These are phyloP conservation scores for Cydia fagiglandana DNA, from an alignment of 1,140 invertebrate genomes.

Conservation along the genomic window DNA sequence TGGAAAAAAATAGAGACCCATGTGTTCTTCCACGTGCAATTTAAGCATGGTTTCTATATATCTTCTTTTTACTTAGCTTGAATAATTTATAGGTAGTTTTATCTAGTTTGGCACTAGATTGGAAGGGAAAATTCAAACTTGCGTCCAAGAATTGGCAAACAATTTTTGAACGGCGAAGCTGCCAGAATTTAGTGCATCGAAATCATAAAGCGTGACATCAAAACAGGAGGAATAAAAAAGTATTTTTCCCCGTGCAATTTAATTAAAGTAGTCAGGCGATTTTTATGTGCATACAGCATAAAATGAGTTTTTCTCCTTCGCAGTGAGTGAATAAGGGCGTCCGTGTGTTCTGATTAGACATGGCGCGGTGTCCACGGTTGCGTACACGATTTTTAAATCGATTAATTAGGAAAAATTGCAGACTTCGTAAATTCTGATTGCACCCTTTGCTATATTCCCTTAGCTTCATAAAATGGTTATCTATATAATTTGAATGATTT, in stretches of 20 bases:
- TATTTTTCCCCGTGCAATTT: conserved; percentile 33
- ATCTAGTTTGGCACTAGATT: background rate
- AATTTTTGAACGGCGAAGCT: conserved; percentile 1
- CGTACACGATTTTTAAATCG: conserved; percentile 34
- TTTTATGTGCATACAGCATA: conserved; percentile 40
- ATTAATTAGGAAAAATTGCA: background rate
- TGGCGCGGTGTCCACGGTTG: conserved; percentile 40
- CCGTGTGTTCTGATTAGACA: conserved; percentile 41
- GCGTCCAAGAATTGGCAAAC: background rate
- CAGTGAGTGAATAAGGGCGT: conserved; percentile 34
- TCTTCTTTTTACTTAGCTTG: background rate
- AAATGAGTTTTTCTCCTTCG: conserved; percentile 40
- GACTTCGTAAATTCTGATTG: background rate
- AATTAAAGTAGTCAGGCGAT: conserved; percentile 40
- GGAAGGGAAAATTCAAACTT: conserved; percentile 1
- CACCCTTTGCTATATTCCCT: background rate
- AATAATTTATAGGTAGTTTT: conserved; percentile 17
- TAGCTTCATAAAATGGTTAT: too few species aligned
- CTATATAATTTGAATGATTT: too few species aligned
- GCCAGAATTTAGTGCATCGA: conserved; percentile 12
- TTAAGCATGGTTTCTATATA: background rate
- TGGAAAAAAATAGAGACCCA: too few species aligned
- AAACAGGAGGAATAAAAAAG: background rate
- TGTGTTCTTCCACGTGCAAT: background rate
- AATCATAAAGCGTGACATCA: conserved; percentile 10